phyloP scores from a whole-genome alignment of 2,113 vertebrate genomes.

The Pungitius pungitius region DNA sequence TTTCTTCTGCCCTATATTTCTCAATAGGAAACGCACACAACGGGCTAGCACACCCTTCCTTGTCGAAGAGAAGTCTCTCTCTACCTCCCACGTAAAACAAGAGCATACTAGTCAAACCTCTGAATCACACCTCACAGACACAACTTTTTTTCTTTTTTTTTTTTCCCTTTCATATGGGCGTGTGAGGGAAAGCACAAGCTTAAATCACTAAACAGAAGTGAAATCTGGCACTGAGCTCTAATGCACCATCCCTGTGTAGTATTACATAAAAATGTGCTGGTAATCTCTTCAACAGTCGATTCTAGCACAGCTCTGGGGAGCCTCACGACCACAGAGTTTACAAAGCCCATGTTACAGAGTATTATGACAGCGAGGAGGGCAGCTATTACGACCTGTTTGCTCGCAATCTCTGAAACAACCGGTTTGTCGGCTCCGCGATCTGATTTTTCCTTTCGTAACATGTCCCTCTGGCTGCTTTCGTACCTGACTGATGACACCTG shows the following conservation, averaged over 20 bases:
- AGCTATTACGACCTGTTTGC: conserved; percentile 8
- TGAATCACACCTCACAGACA: conserved; percentile 32
- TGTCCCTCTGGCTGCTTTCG: conserved; percentile 23
- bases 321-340: conserved; percentile 43
- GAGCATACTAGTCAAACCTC: conserved; percentile 20
- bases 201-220: conserved; percentile 44
- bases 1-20: conserved; percentile 1
- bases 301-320: conserved; percentile 24
- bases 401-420: conserved; percentile 14
- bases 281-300: conserved; percentile 55
- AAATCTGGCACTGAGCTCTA: conserved; percentile 51
- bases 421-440: conserved; percentile 14
- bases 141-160: conserved; percentile 35
- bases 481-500: conserved; percentile 42
- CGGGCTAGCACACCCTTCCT: conserved; percentile 8
- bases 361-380: conserved; percentile 37
- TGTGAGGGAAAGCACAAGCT: conserved; percentile 44
- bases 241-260: conserved; percentile 23
- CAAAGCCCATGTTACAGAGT: conserved; percentile 41
- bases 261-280: conserved; percentile 51
- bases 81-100: conserved; percentile 29
- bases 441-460: conserved; percentile 10
- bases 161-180: conserved; percentile 27
- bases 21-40: conserved; percentile 17
- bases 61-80: conserved; percentile 31